Evolutionary conservation across 2,113 vertebrate genomes (phyloP), one percentile per base, ranked within the genome.

Genomic region (Gymnocephalus cernua): DNA sequence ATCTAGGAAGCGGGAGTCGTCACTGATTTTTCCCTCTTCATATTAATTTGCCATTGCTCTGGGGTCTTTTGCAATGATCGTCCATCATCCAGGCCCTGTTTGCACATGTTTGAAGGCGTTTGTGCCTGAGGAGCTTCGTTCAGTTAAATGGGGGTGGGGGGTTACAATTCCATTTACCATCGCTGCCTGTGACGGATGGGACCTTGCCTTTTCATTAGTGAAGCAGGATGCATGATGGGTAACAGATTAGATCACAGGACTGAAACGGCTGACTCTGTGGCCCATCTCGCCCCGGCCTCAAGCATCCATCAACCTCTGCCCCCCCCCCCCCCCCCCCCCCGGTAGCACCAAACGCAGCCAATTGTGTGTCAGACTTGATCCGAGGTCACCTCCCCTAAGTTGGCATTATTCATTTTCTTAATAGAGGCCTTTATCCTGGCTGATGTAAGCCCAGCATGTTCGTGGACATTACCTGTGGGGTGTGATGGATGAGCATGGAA

Each of bases 191-290:
- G 91, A 93, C 79, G 47, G 86, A 93, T 94, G 87, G 80, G 90
- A 88, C 90, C 91, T 91, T 92, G 91, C 84, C 89, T 90, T 93
- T 93, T 93, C 92, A 94, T 94, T 92, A 94, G 89, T 53, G 77
- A 79, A 79, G 91, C 86, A 77, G 85, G 81, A 84, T 92, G 92
- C 93, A 93, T 89, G 93, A 93, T 94, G 92, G 94, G 90, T 93
- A 92, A 92, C 86, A 89, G 89, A 94, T 95, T 94, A 93, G 90
- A 91, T 91, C 89, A 91, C 79, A 87, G 88, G 75, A 87, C 86
- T 90, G 88, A 89, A 90, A 90, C 59, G 62, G 79, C 78, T 80
- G 86, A 90, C 87, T 88, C 87, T 73, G 75, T 76, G 89, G 87
- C 86, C 82, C 80, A 90, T 89, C 88, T 87, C 21, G 64, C 64